Percentiles rank a stretch among this genome's conserved stretches.
phyloP scores from a whole-genome alignment of 2,888 invertebrate genomes.

The Pristionchus arcanus region DNA sequence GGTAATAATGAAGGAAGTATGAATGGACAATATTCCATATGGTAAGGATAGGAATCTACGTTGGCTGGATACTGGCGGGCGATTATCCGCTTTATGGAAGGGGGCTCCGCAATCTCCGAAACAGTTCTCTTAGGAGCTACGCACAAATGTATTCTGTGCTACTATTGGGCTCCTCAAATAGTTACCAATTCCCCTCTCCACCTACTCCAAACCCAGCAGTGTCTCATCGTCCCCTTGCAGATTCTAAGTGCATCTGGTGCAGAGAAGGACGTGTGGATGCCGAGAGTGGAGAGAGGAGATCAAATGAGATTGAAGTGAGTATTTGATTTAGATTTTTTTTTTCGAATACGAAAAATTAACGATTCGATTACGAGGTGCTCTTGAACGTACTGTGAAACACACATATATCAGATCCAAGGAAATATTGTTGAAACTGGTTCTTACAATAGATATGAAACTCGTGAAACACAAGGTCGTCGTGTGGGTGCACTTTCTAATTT shows the following conservation, averaged over 20 bases:
- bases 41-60: neutral
- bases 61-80: neutral
- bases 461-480: too few species aligned
- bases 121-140: too few species aligned
- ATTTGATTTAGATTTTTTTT: neutral
- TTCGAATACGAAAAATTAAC: neutral
- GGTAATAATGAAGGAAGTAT: too few species aligned
- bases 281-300: conserved; percentile 70
- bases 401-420: too few species aligned
- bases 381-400: neutral
- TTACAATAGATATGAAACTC: too few species aligned
- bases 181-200: too few species aligned
- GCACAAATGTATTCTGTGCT: too few species aligned
- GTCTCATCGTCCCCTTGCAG: neutral
- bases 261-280: conserved; percentile 58
- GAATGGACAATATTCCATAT: neutral
- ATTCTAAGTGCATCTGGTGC: conserved; percentile 62
- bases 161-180: too few species aligned
- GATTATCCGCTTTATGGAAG: too few species aligned
- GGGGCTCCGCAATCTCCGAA: too few species aligned
- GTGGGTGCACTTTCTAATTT: neutral
- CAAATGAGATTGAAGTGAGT: conserved; percentile 81
- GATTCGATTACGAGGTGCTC: neutral
- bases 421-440: too few species aligned
- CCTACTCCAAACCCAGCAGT: too few species aligned